Base-by-base conservation (phyloP, 2,888 invertebrate species). In the Abscondita cerata region DNA sequence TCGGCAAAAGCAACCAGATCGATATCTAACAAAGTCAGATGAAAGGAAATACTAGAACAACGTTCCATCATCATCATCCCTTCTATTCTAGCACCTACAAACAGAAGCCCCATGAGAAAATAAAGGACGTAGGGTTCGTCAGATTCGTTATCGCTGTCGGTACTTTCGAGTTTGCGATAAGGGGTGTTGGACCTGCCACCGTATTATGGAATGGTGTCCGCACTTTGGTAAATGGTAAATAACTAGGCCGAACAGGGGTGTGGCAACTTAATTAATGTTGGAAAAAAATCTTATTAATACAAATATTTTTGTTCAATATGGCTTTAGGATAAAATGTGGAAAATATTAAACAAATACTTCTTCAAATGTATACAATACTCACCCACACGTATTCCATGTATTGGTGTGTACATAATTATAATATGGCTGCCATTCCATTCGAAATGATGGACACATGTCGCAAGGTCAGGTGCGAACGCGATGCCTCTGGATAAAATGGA, bases 21-120 rank as follows among this genome's bases (percentile, higher is more conserved):
- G 70, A 72, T 72, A 72, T 70, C 70, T 69, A 70, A 72, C 72
- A 71, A 70, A 70, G 69, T 70, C 69, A 69, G 70, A 69, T 71
- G 68, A 67, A 71, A 73, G 75, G 72, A 73, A 75, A 73, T 69
- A 69, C 72, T 74, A 70, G 69, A 72, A 72, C 69, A 67, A 71
- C 75, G 73, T 74, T 73, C 70, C 72, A 72, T 75, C 75, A 73
- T 68, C 66, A 67, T 68, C 68, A 65, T 70, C 72, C 68, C 69
- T 72, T 72, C 70, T 68, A 62, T 62, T 69, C 70, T 68, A 65
- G 62, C 63, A 56, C 59, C 58, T 55, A 65, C 59, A 52, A 52
- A 52, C 52, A 38, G 54, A 40, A 20, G 58, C 55, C 60, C 56
- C 58, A 52, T 52, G 63, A 52, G 61, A 44, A 56, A 60, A 60